phyloP scores from a whole-genome alignment of 2,797 vertebrate genomes.

The Linurgus olivaceus region DNA sequence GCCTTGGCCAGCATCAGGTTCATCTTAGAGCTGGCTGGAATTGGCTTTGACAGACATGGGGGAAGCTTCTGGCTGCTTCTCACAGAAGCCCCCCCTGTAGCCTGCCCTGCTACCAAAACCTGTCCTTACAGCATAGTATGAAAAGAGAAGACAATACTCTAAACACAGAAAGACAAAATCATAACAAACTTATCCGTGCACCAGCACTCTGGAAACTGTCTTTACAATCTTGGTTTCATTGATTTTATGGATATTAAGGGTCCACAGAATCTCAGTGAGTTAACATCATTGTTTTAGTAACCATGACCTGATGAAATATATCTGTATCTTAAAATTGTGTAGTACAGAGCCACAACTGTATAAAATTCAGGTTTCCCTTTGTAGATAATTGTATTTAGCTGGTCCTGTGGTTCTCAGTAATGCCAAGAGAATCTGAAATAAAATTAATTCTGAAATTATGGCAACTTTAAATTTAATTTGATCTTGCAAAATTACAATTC shows the following conservation, averaged over 20 bases:
- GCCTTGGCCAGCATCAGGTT: fast-evolving
- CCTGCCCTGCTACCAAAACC: background rate
- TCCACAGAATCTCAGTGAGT: background rate
- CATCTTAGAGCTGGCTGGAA: fast-evolving
- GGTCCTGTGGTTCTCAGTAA: background rate
- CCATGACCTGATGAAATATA: background rate
- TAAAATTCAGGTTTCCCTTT: background rate
- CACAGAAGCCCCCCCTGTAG: background rate
- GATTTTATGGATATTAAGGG: background rate
- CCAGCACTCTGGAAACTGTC: background rate
- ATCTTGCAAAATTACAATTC: background rate
- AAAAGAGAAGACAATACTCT: background rate
- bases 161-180: background rate
- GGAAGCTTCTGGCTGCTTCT: background rate
- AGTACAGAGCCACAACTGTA: background rate
- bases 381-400: background rate
- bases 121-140: background rate
- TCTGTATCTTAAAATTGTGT: background rate
- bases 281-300: background rate
- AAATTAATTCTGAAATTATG: background rate
- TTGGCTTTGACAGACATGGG: background rate
- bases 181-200: background rate
- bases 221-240: background rate
- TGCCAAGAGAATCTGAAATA: background rate
- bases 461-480: background rate